These are phyloP conservation scores for Chelonoidis abingdonii DNA, from an alignment of 2,113 vertebrate genomes.

Conservation along the genomic window DNA sequence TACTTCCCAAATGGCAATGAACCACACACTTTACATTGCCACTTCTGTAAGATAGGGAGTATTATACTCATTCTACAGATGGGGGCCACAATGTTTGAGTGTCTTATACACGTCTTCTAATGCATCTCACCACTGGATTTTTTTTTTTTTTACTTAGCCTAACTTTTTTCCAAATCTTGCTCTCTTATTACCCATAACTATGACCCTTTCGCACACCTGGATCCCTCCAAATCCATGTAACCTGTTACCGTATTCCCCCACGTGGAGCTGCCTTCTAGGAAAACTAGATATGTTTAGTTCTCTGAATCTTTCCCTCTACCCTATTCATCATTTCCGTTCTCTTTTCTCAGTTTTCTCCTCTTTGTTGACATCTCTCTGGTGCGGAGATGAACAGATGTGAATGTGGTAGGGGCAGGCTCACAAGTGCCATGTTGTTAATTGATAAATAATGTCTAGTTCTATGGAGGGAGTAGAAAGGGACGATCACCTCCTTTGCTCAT, in stretches of 20 bases:
- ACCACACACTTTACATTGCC: neutral
- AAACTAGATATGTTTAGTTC: neutral
- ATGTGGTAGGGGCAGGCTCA: neutral
- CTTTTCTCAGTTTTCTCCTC: neutral
- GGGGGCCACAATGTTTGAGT: neutral
- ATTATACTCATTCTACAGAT: neutral
- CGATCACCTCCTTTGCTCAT: fast-evolving
- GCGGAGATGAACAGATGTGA: neutral
- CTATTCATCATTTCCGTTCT: neutral
- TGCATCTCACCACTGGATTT: neutral
- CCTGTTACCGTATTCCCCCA: neutral
- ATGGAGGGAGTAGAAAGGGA: fast-evolving
- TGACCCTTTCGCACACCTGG: neutral
- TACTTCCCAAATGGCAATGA: neutral
- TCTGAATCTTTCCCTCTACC: neutral
- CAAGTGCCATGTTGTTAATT: neutral
- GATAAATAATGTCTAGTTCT: neutral
- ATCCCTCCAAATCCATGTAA: neutral
- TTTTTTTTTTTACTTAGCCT: neutral
- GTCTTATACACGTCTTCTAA: fast-evolving
- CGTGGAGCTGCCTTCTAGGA: neutral
- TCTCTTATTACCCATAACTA: neutral
- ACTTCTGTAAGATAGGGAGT: neutral
- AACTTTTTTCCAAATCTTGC: neutral
- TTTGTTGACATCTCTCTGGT: neutral